These are phyloP conservation scores for Probosciger aterrimus DNA, from an alignment of 2,113 vertebrate species.

Conservation along the genomic window DNA sequence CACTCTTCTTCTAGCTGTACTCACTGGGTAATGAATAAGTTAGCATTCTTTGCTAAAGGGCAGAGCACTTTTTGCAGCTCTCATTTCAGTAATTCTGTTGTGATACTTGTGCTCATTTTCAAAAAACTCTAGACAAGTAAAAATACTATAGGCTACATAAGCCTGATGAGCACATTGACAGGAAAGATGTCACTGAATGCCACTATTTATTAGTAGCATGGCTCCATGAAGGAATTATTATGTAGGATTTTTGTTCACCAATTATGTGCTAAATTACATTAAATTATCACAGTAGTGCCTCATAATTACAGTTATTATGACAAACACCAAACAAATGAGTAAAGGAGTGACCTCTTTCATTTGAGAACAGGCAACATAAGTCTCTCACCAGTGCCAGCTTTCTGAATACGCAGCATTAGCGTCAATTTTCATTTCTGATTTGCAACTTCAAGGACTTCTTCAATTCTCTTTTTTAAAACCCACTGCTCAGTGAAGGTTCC, in stretches of 20 bases:
- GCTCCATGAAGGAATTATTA: conserved; percentile 19
- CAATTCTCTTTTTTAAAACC: conserved; percentile 1
- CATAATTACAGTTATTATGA: conserved; percentile 64
- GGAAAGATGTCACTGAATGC: conserved; percentile 20
- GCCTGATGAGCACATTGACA: background rate
- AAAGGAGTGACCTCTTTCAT: conserved; percentile 45
- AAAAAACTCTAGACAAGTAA: background rate
- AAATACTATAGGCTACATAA: background rate
- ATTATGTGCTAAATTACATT: conserved; percentile 61
- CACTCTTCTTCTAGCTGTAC: conserved; percentile 17
- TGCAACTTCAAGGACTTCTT: conserved; percentile 9
- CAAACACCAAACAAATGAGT: conserved; percentile 53
- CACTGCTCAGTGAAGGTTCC: background rate
- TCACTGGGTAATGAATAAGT: conserved; percentile 11
- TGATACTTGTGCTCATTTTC: background rate
- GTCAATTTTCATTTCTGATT: conserved; percentile 39
- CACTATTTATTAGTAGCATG: conserved; percentile 5
- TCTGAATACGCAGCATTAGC: conserved; percentile 12
- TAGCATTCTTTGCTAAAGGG: background rate
- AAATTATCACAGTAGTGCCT: conserved; percentile 54
- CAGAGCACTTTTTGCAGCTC: background rate
- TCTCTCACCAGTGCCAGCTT: conserved; percentile 33
- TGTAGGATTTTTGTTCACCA: conserved; percentile 46
- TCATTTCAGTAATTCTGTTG: conserved; percentile 7
- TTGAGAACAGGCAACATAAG: conserved; percentile 41